Evolutionary conservation across 2,888 invertebrate species (phyloP).

Genomic region (Hypsopygia costalis): DNA sequence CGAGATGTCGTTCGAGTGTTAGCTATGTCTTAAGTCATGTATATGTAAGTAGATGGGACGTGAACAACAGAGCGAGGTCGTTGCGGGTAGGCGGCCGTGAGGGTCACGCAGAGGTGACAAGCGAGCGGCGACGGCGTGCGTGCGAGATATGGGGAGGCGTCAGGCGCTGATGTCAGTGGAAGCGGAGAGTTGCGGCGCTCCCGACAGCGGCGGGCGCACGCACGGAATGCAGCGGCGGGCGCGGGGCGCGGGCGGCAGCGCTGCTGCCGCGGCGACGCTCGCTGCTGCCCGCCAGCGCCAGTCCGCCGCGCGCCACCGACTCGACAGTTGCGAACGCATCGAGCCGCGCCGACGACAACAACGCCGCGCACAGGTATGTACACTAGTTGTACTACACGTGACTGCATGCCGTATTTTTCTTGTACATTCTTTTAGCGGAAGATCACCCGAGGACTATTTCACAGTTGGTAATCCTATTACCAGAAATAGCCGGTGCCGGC

Average conservation of each 20-base stretch:
- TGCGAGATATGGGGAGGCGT: conserved; percentile 56
- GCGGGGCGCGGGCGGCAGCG: conserved; percentile 63
- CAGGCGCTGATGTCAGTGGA: conserved; percentile 59
- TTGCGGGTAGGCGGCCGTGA: conserved; percentile 35
- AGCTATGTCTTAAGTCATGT: conserved; percentile 10
- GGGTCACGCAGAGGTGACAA: conserved; percentile 68
- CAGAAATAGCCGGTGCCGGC: conserved; percentile 48
- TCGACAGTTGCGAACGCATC: conserved; percentile 45
- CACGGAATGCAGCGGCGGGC: conserved; percentile 59
- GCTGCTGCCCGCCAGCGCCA: conserved; percentile 58
- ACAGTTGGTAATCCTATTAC: conserved; percentile 25
- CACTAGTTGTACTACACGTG: conserved; percentile 39
- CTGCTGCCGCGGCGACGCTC: conserved; percentile 62
- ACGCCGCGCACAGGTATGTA: conserved; percentile 66
- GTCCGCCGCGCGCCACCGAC: conserved; percentile 76
- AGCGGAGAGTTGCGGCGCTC: conserved; percentile 52
- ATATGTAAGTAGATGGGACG: conserved; percentile 13
- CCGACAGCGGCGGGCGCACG: conserved; percentile 58
- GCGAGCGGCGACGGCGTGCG: conserved; percentile 33
- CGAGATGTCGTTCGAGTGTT: background rate
- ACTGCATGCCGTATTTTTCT: conserved; percentile 20
- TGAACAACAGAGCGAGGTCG: conserved; percentile 26
- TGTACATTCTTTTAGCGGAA: conserved; percentile 14
- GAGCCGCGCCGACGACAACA: conserved; percentile 46
- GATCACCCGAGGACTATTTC: conserved; percentile 18